Evolutionary conservation across 2,797 vertebrate genomes (phyloP), one percentile per base, ranked within the genome.

Genomic region (Anguilla anguilla): DNA sequence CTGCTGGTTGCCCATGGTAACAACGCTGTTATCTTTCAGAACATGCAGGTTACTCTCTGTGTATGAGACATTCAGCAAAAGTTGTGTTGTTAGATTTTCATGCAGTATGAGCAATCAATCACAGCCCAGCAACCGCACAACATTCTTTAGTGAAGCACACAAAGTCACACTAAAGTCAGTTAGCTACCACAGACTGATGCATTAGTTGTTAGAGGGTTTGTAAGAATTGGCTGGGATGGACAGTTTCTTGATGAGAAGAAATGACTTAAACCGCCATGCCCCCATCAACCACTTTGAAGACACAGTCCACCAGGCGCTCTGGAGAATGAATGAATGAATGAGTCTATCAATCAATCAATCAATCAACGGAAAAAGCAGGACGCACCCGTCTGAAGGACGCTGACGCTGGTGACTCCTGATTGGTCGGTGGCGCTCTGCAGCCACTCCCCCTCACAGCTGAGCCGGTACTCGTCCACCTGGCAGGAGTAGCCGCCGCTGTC

Each of bases 401-500:
- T 84, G 19, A 95, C 1, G 0, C 0, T 69, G 43, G 91, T 89
- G 19, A 86, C 84, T 13, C 89, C 90, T 7, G 87, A 84, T 0
- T 28, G 82, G 25, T 89, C 87, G 0, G 90, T 91, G 19, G 91
- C 92, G 49, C 84, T 93, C 53, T 89, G 91, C 86, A 91, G 88
- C 92, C 92, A 94, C 3, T 0, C 67, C 17, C 91, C 91, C 3
- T 93, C 51, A 13, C 59, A 67, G 0, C 90, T 88, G 61, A 92
- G 87, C 86, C 92, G 92, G 87, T 93, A 92, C 85, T 92, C 93
- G 55, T 93, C 93, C 87, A 94, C 92, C 31, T 51, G 82, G 84
- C 94, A 94, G 83, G 2, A 84, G 85, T 93, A 95, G 5, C 59
- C 82, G 49, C 93, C 94, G n/a, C 88, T 88, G 79, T 94, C 93